Percentiles rank a stretch among this genome's conserved stretches.
Evolutionary conservation across 1,140 invertebrate genomes (phyloP).

Genomic region (Heliconius hewitsoni): DNA sequence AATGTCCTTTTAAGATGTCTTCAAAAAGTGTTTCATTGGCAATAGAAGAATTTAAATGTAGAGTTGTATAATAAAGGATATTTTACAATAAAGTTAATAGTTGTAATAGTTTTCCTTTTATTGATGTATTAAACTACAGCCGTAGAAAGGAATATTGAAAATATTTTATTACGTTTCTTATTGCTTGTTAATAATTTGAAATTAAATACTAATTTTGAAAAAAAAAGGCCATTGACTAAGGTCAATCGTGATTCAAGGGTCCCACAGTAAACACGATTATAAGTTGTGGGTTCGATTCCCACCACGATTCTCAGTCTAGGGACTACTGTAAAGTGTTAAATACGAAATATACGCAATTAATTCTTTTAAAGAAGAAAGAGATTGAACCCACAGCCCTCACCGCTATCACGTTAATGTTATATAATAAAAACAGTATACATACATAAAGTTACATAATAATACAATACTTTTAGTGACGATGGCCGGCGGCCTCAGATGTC

Average conservation of each 20-base stretch:
- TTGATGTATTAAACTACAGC: not conserved
- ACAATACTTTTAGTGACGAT: slow-evolving; percentile 7
- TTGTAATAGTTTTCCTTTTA: slow-evolving; percentile 4
- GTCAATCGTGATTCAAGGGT: too few relatives aligned
- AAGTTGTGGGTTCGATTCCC: too few relatives aligned
- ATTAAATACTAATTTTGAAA: too few relatives aligned
- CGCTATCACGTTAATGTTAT: too few relatives aligned
- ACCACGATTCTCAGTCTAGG: too few relatives aligned
- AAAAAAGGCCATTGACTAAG: too few relatives aligned
- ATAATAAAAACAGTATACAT: not conserved
- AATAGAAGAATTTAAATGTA: not conserved
- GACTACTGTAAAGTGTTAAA: too few relatives aligned
- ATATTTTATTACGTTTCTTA: not conserved
- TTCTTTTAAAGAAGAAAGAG: too few relatives aligned
- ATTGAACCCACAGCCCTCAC: too few relatives aligned
- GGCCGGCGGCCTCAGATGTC: slow-evolving; percentile 5
- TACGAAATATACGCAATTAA: too few relatives aligned
- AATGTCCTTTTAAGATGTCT: not conserved
- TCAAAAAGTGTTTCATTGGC: not conserved
- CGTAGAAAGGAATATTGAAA: not conserved
- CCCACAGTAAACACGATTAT: too few relatives aligned
- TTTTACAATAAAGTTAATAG: not conserved
- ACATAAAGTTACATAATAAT: not conserved
- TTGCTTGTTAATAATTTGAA: too few relatives aligned
- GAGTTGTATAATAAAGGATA: not conserved